Evolutionary conservation across 2,888 invertebrate genomes (phyloP).

Genomic region (Orthosia incerta): DNA sequence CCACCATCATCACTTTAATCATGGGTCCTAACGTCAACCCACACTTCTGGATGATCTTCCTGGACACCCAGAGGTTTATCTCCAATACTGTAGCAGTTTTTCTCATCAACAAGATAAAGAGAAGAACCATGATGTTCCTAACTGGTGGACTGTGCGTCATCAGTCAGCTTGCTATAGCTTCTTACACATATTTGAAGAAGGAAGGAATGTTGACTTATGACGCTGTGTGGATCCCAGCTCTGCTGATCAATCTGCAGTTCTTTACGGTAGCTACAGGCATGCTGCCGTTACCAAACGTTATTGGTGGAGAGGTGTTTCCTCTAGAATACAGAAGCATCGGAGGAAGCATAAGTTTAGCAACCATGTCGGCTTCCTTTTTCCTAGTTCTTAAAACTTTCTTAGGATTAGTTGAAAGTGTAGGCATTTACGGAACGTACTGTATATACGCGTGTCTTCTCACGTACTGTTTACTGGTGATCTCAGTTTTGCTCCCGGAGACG

Average conservation of each 20-base stretch:
- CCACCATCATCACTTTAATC: slow-evolving; percentile 90
- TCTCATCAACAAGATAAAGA: slow-evolving; percentile 90
- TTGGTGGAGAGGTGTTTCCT: slow-evolving; percentile 93
- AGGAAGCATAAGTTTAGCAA: slow-evolving; percentile 91
- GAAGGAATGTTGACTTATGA: slow-evolving; percentile 73
- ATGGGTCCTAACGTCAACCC: slow-evolving; percentile 91
- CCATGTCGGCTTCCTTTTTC: slow-evolving; percentile 91
- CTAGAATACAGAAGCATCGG: slow-evolving; percentile 91
- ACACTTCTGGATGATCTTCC: slow-evolving; percentile 92
- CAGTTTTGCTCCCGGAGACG: slow-evolving; percentile 92
- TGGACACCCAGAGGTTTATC: slow-evolving; percentile 91
- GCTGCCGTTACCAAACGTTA: slow-evolving; percentile 92
- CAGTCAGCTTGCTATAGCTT: slow-evolving; percentile 89
- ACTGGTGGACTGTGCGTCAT: slow-evolving; percentile 91
- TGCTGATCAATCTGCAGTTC: slow-evolving; percentile 89
- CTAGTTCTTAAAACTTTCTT: slow-evolving; percentile 92
- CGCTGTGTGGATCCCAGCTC: slow-evolving; percentile 84
- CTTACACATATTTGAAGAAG: slow-evolving; percentile 78
- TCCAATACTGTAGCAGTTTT: slow-evolving; percentile 91
- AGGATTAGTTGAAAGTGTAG: slow-evolving; percentile 85
- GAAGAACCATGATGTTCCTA: slow-evolving; percentile 91
- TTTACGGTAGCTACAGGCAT: slow-evolving; percentile 91
- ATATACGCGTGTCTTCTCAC: slow-evolving; percentile 90
- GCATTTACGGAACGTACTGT: slow-evolving; percentile 90
- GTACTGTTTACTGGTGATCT: slow-evolving; percentile 88